A percentile compares a stretch with the other conserved stretches of the same genome.
Conservation (phyloP, 92 coral and sea anemone species). For the Metridium senile region DNA sequence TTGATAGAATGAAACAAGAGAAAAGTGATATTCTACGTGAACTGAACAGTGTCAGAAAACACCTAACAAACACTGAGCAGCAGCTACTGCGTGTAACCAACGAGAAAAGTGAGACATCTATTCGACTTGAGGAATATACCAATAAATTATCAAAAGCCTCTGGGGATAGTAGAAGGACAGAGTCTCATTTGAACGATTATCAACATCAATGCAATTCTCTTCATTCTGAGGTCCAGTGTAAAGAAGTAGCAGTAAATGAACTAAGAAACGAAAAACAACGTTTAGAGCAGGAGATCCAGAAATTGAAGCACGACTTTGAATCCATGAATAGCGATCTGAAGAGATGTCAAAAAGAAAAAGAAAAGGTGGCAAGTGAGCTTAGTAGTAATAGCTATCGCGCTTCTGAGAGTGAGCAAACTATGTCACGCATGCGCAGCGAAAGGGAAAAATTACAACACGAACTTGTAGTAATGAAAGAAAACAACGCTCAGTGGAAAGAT, state of each 20-base stretch:
- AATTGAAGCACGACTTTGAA: constrained; percentile 72
- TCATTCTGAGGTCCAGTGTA: constrained; percentile 62
- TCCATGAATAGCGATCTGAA: constrained; percentile 59
- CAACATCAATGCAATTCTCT: constrained; percentile 63
- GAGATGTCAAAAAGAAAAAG: constrained; percentile 79
- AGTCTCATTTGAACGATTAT: constrained; percentile 60
- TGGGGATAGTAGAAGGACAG: constrained; percentile 58
- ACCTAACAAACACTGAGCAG: constrained; percentile 63
- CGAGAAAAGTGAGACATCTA: constrained; percentile 67
- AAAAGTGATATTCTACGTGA: constrained; percentile 68
- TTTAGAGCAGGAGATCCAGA: constrained; percentile 77
- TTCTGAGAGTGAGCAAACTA: constrained; percentile 57
- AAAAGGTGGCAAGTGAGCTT: constrained; percentile 52
- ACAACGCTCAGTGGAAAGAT: constrained; percentile 84
- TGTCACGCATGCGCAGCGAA: constrained; percentile 60
- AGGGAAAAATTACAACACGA: constrained; percentile 73
- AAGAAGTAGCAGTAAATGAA: constrained; percentile 57
- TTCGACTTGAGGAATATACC: constrained; percentile 65
- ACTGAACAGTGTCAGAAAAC: constrained; percentile 56
- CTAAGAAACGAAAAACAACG: constrained; percentile 64
- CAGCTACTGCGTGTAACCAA: constrained; percentile 65
- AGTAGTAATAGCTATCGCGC: constrained; percentile 49
- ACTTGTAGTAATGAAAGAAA: constrained; percentile 71
- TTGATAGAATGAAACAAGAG: constrained; percentile 57
- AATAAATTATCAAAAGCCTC: constrained; percentile 57